phyloP scores from a whole-genome alignment of 64 coral and sea anemone genomes.

The Hydrozoanthus tunicans region DNA sequence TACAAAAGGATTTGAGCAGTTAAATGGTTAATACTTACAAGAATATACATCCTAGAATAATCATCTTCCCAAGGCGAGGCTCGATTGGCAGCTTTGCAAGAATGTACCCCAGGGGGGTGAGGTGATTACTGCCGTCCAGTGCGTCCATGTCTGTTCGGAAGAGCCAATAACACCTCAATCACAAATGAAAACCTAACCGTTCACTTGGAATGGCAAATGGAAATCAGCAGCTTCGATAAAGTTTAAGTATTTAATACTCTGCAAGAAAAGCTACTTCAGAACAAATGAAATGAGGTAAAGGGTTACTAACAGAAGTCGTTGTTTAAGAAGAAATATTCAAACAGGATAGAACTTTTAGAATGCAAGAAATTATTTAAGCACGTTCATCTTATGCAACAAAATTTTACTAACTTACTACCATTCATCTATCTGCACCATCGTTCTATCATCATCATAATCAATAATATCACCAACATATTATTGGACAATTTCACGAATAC shows the following conservation, averaged over 20 bases:
- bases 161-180: neutral
- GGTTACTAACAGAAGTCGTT: too few relatives aligned
- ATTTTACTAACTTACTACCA: neutral
- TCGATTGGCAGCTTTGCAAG: constrained; percentile 94
- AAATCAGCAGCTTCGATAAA: too few relatives aligned
- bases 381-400: neutral
- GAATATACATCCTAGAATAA: constrained; percentile 93
- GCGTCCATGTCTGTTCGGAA: constrained; percentile 89
- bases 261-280: too few relatives aligned
- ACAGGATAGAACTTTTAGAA: too few relatives aligned
- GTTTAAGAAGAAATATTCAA: too few relatives aligned
- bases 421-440: neutral
- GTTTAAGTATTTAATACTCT: too few relatives aligned
- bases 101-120: constrained; percentile 94
- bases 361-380: too few relatives aligned
- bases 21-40: constrained; percentile 61
- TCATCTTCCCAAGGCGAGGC: constrained; percentile 97
- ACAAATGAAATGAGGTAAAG: too few relatives aligned
- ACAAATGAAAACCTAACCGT: too few relatives aligned
- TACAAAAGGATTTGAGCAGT: neutral
- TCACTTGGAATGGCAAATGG: too few relatives aligned
- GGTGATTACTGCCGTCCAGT: constrained; percentile 71
- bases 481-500: neutral
- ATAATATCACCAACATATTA: neutral
- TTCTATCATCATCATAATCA: neutral